Evolutionary conservation across 2,113 vertebrate genomes (phyloP).

Genomic region (Lepidothrix coronata): DNA sequence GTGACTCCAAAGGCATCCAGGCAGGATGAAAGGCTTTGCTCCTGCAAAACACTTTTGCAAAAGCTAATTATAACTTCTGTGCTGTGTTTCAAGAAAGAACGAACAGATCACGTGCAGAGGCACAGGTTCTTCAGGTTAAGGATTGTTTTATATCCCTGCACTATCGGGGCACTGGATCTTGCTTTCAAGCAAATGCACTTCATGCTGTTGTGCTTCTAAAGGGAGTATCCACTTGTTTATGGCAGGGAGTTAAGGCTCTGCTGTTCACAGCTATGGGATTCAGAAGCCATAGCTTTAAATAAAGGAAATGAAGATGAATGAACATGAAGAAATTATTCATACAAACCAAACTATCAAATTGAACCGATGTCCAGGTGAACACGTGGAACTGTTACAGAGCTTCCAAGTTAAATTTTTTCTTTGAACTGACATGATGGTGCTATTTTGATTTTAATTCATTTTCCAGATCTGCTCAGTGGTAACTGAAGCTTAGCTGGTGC

Average conservation of each 20-base stretch:
- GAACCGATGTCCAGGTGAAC: background rate
- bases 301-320: background rate
- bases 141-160: background rate
- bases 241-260: background rate
- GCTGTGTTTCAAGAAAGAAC: background rate
- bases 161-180: background rate
- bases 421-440: background rate
- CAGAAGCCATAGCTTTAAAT: background rate
- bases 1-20: background rate
- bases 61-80: conserved; percentile 2
- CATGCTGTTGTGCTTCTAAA: background rate
- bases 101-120: background rate
- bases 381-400: background rate
- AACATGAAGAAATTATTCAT: background rate
- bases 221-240: background rate
- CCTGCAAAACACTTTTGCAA: background rate
- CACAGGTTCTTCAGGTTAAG: conserved; percentile 19
- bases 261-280: background rate
- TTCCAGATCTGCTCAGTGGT: background rate
- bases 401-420: background rate
- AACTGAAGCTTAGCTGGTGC: background rate
- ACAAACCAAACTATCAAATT: background rate
- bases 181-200: conserved; percentile 6
- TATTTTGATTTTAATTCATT: background rate
- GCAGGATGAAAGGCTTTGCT: background rate